Conservation (phyloP, 2,797 vertebrate species). For the Gymnocypris eckloni region DNA sequence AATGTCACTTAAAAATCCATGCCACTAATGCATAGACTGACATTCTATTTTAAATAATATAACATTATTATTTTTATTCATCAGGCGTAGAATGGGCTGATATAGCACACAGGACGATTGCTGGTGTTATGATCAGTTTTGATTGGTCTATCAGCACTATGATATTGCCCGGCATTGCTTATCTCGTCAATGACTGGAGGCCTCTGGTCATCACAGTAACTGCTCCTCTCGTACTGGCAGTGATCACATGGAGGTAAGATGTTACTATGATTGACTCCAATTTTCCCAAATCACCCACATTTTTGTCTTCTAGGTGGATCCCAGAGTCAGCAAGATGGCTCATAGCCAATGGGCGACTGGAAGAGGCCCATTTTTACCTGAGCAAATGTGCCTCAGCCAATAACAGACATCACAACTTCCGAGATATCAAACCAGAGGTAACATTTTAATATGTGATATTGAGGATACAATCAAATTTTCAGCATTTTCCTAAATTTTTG, state of each 20-base stretch:
- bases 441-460: background rate
- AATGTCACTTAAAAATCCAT: background rate
- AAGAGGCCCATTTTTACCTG: slow-evolving; percentile 70
- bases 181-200: slow-evolving; percentile 75
- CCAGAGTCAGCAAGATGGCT: slow-evolving; percentile 78
- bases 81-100: slow-evolving; percentile 75
- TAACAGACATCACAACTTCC: slow-evolving; percentile 64
- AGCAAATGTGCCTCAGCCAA: slow-evolving; percentile 70
- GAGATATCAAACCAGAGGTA: slow-evolving; percentile 73
- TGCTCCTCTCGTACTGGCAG: slow-evolving; percentile 77
- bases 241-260: slow-evolving; percentile 82
- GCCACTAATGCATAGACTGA: background rate
- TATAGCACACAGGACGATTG: slow-evolving; percentile 57
- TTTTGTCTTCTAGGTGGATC: slow-evolving; percentile 67
- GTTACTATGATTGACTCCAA: slow-evolving; percentile 1
- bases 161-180: slow-evolving; percentile 69
- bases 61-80: background rate
- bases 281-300: background rate
- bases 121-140: slow-evolving; percentile 66
- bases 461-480: background rate
- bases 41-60: background rate
- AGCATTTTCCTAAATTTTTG: background rate
- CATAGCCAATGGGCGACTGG: slow-evolving; percentile 69
- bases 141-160: slow-evolving; percentile 66
- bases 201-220: slow-evolving; percentile 68